Percentiles rank a stretch among this genome's conserved stretches.
These are phyloP conservation scores for Automeris io DNA, from an alignment of 2,888 invertebrate genomes.

Conservation along the genomic window DNA sequence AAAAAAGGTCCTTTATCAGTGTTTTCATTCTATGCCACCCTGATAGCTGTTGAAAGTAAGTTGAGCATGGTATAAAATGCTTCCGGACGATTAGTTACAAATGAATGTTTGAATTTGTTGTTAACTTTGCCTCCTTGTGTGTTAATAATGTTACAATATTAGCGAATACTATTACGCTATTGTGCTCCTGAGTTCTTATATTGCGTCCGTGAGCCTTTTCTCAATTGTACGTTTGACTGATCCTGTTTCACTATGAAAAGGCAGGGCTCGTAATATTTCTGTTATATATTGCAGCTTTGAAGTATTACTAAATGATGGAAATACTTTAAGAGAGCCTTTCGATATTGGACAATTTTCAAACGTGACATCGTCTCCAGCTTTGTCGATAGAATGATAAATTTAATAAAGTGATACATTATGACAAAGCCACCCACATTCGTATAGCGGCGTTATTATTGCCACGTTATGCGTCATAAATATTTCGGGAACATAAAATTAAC, in stretches of 20 bases:
- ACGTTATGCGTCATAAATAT: conserved; percentile 76
- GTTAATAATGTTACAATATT: conserved; percentile 74
- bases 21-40: conserved; percentile 46
- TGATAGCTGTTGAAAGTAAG: conserved; percentile 52
- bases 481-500: conserved; percentile 77
- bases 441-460: conserved; percentile 67
- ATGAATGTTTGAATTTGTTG: conserved; percentile 73
- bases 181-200: conserved; percentile 53
- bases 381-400: conserved; percentile 16
- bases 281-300: not conserved
- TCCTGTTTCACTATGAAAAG: conserved; percentile 40
- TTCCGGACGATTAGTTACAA: conserved; percentile 70
- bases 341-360: conserved; percentile 6
- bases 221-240: conserved; percentile 57
- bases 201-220: conserved; percentile 47
- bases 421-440: conserved; percentile 73
- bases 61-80: conserved; percentile 65
- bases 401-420: conserved; percentile 70
- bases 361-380: conserved; percentile 7
- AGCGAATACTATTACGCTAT: conserved; percentile 73
- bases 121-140: conserved; percentile 72
- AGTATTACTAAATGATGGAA: not conserved
- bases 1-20: conserved; percentile 16
- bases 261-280: conserved; percentile 4
- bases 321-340: not conserved